Conservation (phyloP, 2,888 invertebrate species). For the Scaptomyza polygonia region DNA sequence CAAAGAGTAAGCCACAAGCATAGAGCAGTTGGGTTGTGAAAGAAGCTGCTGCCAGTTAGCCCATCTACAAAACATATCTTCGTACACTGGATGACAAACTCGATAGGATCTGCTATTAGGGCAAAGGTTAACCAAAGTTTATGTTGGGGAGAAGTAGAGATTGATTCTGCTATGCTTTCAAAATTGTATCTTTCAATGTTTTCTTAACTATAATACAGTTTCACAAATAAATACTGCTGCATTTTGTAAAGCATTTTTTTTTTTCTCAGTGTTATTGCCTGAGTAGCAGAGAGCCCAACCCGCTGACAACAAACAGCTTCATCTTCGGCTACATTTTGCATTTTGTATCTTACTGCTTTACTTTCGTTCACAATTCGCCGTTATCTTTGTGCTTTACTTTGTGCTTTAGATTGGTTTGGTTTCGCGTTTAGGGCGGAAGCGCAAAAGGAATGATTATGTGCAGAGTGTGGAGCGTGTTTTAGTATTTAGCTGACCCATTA, state of each 20-base stretch:
- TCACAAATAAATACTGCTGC: too few relatives aligned
- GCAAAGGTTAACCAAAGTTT: not conserved
- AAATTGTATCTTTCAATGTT: too few relatives aligned
- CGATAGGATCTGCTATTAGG: not conserved
- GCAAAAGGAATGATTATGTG: constrained; percentile 24
- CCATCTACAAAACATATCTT: constrained; percentile 2
- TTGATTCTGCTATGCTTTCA: too few relatives aligned
- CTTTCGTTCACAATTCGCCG: constrained; percentile 63
- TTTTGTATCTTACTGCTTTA: constrained; percentile 42
- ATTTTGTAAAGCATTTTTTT: not conserved
- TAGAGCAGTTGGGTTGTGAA: constrained; percentile 42
- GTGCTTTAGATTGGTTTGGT: not conserved
- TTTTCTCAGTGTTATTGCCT: not conserved
- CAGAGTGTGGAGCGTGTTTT: constrained; percentile 16
- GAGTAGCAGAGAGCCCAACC: constrained; percentile 1
- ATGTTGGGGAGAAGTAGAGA: too few relatives aligned
- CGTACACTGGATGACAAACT: constrained; percentile 2
- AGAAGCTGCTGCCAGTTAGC: constrained; percentile 35
- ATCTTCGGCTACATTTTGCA: constrained; percentile 37
- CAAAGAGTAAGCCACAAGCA: constrained; percentile 27
- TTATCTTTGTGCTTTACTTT: constrained; percentile 11
- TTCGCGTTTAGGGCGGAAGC: constrained; percentile 57
- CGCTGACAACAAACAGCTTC: constrained; percentile 20
- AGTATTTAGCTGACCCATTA: constrained; percentile 55
- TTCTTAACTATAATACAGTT: too few relatives aligned